These are phyloP conservation scores for Nannospalax galili DNA, from an alignment of 2,113 vertebrate species.

Conservation along the genomic window DNA sequence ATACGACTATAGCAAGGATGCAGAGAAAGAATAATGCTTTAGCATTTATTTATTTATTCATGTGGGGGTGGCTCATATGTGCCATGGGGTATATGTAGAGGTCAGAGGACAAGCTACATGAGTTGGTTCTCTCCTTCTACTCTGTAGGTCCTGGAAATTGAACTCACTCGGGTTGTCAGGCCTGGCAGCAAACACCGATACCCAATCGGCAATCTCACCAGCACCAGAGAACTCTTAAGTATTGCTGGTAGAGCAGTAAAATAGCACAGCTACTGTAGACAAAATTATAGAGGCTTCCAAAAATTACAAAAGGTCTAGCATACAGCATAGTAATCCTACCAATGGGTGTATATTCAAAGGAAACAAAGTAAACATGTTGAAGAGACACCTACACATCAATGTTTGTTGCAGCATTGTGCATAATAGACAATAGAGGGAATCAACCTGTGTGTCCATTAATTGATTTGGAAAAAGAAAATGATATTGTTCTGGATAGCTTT, in stretches of 20 bases:
- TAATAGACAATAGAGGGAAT: not conserved
- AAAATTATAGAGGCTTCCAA: not conserved
- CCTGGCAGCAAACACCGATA: not conserved
- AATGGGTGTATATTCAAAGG: not conserved
- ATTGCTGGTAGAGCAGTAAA: not conserved
- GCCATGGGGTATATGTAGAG: not conserved
- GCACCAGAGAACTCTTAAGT: not conserved
- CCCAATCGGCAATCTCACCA: not conserved
- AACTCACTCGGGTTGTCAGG: not conserved
- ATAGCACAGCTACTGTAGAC: not conserved
- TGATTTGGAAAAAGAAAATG: not conserved
- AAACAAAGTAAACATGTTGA: not conserved
- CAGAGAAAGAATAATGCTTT: not conserved
- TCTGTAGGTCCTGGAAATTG: not conserved
- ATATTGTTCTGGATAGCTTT: no score
- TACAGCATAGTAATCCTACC: not conserved
- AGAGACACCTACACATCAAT: not conserved
- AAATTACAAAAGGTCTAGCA: not conserved
- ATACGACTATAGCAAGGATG: not conserved
- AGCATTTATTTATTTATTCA: not conserved
- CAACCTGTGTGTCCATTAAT: not conserved
- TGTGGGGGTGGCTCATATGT: not conserved
- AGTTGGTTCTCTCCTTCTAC: not conserved
- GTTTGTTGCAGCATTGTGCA: not conserved
- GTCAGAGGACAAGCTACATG: not conserved